These are phyloP conservation scores for Grallaria varia DNA, from an alignment of 2,113 vertebrate genomes.

Conservation along the genomic window DNA sequence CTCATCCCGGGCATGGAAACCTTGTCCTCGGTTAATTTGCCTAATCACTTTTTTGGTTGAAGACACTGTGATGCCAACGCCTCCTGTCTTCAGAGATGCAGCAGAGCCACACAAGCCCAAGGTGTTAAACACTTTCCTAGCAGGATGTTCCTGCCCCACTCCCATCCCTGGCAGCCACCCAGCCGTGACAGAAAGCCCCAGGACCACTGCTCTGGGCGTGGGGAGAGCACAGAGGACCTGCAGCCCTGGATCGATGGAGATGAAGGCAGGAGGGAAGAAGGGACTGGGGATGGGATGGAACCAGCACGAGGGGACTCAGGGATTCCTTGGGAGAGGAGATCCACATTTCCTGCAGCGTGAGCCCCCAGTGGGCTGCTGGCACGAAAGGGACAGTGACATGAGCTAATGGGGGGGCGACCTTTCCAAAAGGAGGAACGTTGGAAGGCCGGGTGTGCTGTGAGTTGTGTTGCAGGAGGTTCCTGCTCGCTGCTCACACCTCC, in stretches of 20 bases:
- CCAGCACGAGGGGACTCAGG: not conserved
- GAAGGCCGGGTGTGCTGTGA: not conserved
- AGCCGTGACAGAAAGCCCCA: not conserved
- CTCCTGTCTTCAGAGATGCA: not conserved
- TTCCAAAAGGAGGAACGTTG: not conserved
- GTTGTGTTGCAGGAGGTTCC: not conserved
- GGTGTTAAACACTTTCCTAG: not conserved
- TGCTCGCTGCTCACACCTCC: not conserved
- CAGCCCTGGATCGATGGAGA: not conserved
- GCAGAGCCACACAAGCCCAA: not conserved
- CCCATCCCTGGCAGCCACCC: not conserved
- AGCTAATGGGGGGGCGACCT: not conserved
- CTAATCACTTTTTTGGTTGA: too few relatives aligned
- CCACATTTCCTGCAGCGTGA: accelerated
- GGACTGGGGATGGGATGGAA: not conserved
- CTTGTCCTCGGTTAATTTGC: not conserved
- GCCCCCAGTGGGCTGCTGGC: not conserved
- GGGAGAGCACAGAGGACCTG: not conserved
- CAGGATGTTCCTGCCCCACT: not conserved
- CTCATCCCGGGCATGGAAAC: not conserved
- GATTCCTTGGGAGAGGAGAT: not conserved
- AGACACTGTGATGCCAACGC: accelerated
- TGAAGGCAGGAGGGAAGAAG: not conserved
- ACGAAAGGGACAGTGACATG: not conserved
- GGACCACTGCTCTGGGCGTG: not conserved